phyloP scores from a whole-genome alignment of 2,797 vertebrate species.

The Phalanger gymnotis region DNA sequence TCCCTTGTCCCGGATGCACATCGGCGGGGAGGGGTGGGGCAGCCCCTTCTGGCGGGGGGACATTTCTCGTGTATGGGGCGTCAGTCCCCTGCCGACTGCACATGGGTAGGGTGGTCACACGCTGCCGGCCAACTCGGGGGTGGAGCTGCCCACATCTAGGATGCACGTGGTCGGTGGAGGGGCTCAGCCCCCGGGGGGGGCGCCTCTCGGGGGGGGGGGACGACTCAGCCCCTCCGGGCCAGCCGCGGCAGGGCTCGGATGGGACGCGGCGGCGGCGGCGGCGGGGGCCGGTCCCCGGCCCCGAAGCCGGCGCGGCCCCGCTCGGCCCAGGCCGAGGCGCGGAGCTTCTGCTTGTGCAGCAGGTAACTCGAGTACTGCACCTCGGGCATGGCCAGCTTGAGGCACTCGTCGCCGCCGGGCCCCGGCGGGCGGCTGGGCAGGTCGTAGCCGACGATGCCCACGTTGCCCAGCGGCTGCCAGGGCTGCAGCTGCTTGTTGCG shows the following conservation, averaged over 20 bases:
- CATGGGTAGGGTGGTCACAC: too few relatives aligned
- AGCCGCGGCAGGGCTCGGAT: conserved; percentile 57
- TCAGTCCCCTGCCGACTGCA: neutral
- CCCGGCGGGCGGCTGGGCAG: conserved; percentile 84
- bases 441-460: conserved; percentile 92
- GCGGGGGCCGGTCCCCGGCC: conserved; percentile 14
- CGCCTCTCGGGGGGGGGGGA: too few relatives aligned
- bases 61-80: too few relatives aligned
- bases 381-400: conserved; percentile 91
- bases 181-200: neutral
- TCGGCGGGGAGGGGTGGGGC: too few relatives aligned
- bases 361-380: conserved; percentile 88
- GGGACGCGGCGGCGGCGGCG: conserved; percentile 65
- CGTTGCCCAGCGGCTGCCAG: conserved; percentile 90
- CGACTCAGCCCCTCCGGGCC: neutral
- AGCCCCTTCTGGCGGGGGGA: too few relatives aligned
- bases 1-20: too few relatives aligned
- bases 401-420: conserved; percentile 85
- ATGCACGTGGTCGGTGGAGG: neutral
- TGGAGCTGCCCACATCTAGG: neutral
- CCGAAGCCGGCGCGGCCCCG: conserved; percentile 5
- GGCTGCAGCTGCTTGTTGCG: conserved; percentile 91
- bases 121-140: neutral
- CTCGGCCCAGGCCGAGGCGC: conserved; percentile 69
- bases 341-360: conserved; percentile 87